Conservation (phyloP, 2,113 vertebrate species). For the Rhinogobius similis region DNA sequence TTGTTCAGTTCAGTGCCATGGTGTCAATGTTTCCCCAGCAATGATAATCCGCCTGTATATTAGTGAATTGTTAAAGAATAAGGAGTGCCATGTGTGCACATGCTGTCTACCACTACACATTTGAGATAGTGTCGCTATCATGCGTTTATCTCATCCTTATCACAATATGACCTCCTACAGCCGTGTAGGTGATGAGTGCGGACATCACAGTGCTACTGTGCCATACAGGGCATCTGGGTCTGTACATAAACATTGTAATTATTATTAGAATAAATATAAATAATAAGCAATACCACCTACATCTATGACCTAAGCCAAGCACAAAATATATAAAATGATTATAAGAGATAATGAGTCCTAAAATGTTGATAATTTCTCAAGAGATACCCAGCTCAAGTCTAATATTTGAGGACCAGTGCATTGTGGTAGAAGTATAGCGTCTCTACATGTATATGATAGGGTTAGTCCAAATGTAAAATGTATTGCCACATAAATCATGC, state of each 20-base stretch:
- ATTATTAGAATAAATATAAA: neutral
- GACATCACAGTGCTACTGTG: constrained; percentile 68
- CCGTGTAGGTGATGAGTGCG: constrained; percentile 54
- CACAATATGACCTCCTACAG: constrained; percentile 65
- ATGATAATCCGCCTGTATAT: constrained; percentile 31
- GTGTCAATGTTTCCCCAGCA: neutral
- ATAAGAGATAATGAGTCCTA: neutral
- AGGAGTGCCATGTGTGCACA: constrained; percentile 34
- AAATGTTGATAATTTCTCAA: neutral
- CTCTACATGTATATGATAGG: neutral
- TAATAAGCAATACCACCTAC: neutral
- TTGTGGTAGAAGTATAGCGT: too few species aligned
- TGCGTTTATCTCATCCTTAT: constrained; percentile 67
- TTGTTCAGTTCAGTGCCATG: too few species aligned
- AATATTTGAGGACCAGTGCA: too few species aligned
- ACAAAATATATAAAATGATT: neutral
- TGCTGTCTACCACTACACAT: constrained; percentile 61
- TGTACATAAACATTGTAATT: constrained; percentile 52
- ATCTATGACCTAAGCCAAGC: neutral
- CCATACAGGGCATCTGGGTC: constrained; percentile 54
- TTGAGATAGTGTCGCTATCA: constrained; percentile 72
- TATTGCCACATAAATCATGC: too few species aligned
- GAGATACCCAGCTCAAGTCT: too few species aligned
- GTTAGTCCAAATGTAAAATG: neutral
- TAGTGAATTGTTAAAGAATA: constrained; percentile 36